Conservation (phyloP, 2,888 invertebrate species). For the Eilema sororculum region DNA sequence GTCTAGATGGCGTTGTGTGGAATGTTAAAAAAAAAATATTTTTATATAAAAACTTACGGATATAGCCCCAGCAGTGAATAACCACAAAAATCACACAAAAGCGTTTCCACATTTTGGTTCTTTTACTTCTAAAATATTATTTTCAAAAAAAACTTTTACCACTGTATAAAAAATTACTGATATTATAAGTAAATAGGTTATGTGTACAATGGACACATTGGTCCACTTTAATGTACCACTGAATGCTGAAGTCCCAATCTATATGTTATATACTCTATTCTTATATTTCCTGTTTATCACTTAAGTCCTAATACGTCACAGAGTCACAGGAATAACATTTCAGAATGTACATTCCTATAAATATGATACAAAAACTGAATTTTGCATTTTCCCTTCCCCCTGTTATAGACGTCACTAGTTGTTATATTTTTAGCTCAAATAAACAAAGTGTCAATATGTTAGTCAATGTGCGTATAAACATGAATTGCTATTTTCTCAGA, state of each 20-base stretch:
- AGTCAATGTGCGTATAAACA: neutral
- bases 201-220: neutral
- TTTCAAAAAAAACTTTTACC: neutral
- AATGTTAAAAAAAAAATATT: no score
- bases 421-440: neutral
- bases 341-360: neutral
- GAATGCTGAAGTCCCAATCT: neutral
- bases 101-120: neutral
- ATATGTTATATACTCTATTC: neutral
- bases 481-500: neutral
- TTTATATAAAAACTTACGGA: constrained; percentile 2
- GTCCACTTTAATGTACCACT: neutral
- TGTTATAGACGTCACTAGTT: neutral
- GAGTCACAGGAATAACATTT: neutral
- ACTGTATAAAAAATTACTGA: neutral
- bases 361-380: neutral
- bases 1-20: no score
- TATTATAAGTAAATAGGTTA: neutral
- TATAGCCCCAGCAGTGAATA: neutral
- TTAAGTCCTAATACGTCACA: neutral
- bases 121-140: neutral
- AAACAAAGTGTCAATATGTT: neutral
- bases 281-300: neutral
- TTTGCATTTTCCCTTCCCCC: neutral
- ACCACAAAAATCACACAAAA: neutral